Evolutionary conservation across 2,113 vertebrate genomes (phyloP).

Genomic region (Telmatochromis sp.): DNA sequence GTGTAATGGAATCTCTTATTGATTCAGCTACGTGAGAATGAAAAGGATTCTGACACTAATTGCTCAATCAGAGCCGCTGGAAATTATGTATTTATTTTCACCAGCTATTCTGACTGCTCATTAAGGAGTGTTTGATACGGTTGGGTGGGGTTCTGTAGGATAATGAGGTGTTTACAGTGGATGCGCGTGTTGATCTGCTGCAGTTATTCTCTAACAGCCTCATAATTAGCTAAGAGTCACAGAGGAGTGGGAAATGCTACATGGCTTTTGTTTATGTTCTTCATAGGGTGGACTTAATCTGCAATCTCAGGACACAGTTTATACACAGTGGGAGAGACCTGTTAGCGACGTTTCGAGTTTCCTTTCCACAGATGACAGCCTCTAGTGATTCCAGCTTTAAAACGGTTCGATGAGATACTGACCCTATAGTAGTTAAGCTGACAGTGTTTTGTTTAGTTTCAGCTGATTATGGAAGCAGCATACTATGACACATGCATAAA

Average conservation of each 20-base stretch:
- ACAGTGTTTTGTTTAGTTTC: background rate
- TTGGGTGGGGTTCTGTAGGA: conserved; percentile 27
- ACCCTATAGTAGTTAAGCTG: background rate
- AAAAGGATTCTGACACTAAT: conserved; percentile 38
- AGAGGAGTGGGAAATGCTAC: background rate
- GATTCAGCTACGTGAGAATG: conserved; percentile 21
- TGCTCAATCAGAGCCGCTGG: conserved; percentile 39
- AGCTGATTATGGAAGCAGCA: background rate
- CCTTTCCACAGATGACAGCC: background rate
- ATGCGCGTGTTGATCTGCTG: conserved; percentile 4
- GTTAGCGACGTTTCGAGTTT: background rate
- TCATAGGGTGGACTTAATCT: background rate
- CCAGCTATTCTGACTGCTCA: conserved; percentile 24
- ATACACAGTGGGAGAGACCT: background rate
- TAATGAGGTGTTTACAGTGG: conserved; percentile 38
- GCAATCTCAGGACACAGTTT: background rate
- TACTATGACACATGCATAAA: background rate
- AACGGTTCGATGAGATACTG: background rate
- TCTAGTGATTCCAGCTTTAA: background rate
- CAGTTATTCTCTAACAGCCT: background rate
- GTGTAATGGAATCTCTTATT: conserved; percentile 27
- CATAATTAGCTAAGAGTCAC: conserved; percentile 17
- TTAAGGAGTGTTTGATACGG: conserved; percentile 37
- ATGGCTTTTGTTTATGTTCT: conserved; percentile 1
- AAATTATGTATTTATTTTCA: conserved; percentile 43